Percentiles rank a stretch among this genome's conserved stretches.
phyloP scores from a whole-genome alignment of 1,140 invertebrate genomes.

The Epicauta chinensis region DNA sequence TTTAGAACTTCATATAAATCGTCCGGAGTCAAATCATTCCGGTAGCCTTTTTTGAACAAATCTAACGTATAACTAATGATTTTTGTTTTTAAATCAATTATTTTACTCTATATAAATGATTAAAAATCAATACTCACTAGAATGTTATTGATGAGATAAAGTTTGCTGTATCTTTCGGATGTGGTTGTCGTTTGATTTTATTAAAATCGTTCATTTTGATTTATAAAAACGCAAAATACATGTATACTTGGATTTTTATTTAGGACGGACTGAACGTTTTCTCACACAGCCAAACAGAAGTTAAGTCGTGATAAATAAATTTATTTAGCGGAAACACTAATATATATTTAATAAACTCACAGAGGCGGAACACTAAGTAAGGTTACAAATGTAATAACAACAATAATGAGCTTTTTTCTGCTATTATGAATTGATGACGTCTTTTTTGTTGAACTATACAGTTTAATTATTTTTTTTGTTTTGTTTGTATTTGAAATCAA shows the following conservation, averaged over 20 bases:
- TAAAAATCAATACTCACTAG: slow-evolving; percentile 9
- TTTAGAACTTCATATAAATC: slow-evolving; percentile 32
- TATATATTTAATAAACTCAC: background rate
- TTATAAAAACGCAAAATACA: slow-evolving; percentile 1
- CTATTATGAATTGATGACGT: no score
- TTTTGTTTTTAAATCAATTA: background rate
- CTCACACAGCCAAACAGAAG: background rate
- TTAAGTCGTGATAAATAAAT: background rate
- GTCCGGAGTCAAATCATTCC: slow-evolving; percentile 41
- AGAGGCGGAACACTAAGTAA: background rate
- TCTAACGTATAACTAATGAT: slow-evolving; percentile 29
- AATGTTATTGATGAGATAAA: slow-evolving; percentile 18
- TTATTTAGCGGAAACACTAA: background rate
- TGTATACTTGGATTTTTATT: no score
- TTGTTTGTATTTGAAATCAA: no score
- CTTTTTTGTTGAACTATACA: no score
- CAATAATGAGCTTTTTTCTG: no score
- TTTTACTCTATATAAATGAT: background rate
- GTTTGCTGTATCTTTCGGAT: slow-evolving; percentile 21
- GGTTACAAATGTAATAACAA: no score
- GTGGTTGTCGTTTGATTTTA: background rate
- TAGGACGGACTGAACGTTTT: background rate
- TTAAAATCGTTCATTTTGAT: background rate
- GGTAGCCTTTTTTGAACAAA: slow-evolving; percentile 26
- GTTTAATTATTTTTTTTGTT: no score